Evolutionary conservation across 2,113 vertebrate genomes (phyloP).

Genomic region (Oryzias melastigma): DNA sequence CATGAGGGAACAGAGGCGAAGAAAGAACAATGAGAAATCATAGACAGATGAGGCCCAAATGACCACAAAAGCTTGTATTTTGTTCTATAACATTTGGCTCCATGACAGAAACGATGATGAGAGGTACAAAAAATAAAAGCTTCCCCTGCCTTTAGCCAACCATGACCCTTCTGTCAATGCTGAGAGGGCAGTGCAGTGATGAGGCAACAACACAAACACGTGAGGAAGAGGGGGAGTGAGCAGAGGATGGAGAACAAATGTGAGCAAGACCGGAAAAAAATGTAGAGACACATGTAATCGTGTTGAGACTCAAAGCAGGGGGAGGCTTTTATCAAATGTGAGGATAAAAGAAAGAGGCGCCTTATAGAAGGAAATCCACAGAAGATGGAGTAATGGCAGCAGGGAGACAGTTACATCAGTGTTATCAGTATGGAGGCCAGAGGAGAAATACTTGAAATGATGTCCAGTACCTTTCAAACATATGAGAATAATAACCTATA

Average conservation of each 20-base stretch:
- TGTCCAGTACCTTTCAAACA: no score
- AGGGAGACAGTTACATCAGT: slow-evolving; percentile 51
- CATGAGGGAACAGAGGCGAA: slow-evolving; percentile 4
- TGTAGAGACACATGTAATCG: slow-evolving; percentile 18
- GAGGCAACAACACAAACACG: slow-evolving; percentile 45
- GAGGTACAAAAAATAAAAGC: slow-evolving; percentile 32
- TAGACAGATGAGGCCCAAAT: not conserved
- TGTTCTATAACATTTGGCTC: slow-evolving; percentile 43
- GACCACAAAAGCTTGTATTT: slow-evolving; percentile 18
- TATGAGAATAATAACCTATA: no score
- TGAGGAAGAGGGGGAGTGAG: slow-evolving; percentile 29
- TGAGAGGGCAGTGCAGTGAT: slow-evolving; percentile 40
- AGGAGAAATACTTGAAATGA: slow-evolving; percentile 13
- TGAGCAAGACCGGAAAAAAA: not conserved
- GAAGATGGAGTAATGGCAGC: slow-evolving; percentile 19
- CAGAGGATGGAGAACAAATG: slow-evolving; percentile 16
- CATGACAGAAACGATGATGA: slow-evolving; percentile 11
- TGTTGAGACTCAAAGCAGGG: not conserved
- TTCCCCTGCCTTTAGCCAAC: slow-evolving; percentile 56
- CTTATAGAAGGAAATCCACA: slow-evolving; percentile 18
- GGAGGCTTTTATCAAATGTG: slow-evolving; percentile 9
- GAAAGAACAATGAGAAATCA: slow-evolving; percentile 7
- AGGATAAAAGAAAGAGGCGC: slow-evolving; percentile 1
- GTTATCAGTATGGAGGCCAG: slow-evolving; percentile 44
- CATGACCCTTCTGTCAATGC: slow-evolving; percentile 52